phyloP scores from a whole-genome alignment of 2,797 vertebrate genomes.

The Falco columbarius region DNA sequence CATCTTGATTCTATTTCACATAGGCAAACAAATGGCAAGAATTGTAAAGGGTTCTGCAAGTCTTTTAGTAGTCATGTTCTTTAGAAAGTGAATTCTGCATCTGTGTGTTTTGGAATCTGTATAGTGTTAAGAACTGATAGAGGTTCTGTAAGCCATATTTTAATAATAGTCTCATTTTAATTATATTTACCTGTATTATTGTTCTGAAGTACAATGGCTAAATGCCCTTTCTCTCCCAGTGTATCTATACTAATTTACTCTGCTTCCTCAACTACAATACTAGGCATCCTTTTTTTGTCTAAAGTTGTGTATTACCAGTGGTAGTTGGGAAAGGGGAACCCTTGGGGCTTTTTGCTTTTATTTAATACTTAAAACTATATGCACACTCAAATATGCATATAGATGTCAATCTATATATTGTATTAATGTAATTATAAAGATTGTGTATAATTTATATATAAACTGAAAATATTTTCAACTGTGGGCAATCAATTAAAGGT shows the following conservation, averaged over 20 bases:
- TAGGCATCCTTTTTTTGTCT: background rate
- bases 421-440: background rate
- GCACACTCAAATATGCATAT: background rate
- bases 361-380: background rate
- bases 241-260: background rate
- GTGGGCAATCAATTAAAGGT: background rate
- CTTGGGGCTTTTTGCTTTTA: background rate
- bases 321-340: background rate
- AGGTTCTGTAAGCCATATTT: background rate
- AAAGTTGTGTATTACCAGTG: accelerated
- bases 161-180: background rate
- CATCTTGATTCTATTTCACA: background rate
- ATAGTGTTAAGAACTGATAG: background rate
- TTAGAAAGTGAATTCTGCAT: background rate
- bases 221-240: background rate
- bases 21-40: background rate
- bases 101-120: background rate
- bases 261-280: background rate
- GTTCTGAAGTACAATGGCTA: background rate
- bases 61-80: background rate
- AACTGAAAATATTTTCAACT: background rate
- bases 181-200: background rate
- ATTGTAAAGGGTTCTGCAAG: background rate
- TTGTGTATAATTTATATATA: background rate
- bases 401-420: background rate